Base-by-base conservation (phyloP, 2,888 invertebrate genomes). In the Stenchaetothrips biformis region DNA sequence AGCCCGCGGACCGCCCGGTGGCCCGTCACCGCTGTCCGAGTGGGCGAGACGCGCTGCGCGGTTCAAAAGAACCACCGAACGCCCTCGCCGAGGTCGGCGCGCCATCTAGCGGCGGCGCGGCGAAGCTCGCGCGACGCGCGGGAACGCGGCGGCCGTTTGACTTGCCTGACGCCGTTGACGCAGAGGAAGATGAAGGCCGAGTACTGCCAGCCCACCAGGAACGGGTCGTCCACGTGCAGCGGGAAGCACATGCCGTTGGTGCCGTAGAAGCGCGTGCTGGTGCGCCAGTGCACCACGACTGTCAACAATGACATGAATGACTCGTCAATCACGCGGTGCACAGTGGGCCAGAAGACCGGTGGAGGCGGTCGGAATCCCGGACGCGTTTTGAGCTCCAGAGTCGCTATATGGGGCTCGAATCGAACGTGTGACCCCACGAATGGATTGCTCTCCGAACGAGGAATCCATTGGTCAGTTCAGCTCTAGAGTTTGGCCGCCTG, bases 211-310 rank as follows among this genome's bases (percentile, higher is more conserved):
- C 93, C 93, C 47, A 90, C 84, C 4, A 90, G 88, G 85, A 88
- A 92, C 0, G 92, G 90, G 82, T 93, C 92, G 82, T 91, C 91
- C 81, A 93, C 90, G 85, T 92, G 92, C 37, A 93, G 85, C 0
- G 93, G 93, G 83, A 93, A 91, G 83, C 93, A 93, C 84, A 92
- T 89, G 78, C 92, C 91, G 80, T 91, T 91, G 27, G 89, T 88
- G 18, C 92, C 92, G 85, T 92, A 92, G 86, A 91, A 92, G 82
- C 88, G 87, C 0, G 89, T 90, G 81, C 89, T 90, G 78, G 89
- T 89, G 79, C 88, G 86, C 90, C 91, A 92, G 77, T 90, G 87
- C 48, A 91, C 85, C 25, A 25, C 11, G 3, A 89, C 90, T 87
- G 83, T 59, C 83, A 84, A 79, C 7, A 49, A 79, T 16, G 77